These are phyloP conservation scores for Hanleya hanleyi DNA, from an alignment of 2,888 invertebrate species.

Conservation along the genomic window DNA sequence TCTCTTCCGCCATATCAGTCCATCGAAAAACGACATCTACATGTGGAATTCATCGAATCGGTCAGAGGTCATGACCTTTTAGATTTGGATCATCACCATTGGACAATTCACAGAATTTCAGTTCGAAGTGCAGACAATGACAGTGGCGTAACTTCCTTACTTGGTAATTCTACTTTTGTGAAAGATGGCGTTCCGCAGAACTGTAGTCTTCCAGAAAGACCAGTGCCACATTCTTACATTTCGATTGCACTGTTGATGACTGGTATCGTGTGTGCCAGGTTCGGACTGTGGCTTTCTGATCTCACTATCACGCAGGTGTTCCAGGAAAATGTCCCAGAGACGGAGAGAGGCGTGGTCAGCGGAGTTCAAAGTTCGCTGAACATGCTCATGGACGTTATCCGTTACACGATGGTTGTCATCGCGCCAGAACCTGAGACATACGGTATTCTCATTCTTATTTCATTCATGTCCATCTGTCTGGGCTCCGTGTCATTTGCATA, in stretches of 20 bases:
- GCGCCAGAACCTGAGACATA: constrained; percentile 72
- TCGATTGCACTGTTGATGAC: constrained; percentile 65
- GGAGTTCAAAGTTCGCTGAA: constrained; percentile 75
- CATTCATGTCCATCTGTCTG: constrained; percentile 57
- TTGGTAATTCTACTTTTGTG: neutral
- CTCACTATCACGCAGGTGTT: constrained; percentile 74
- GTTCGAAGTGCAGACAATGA: neutral
- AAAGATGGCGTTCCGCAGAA: too few relatives aligned
- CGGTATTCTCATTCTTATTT: constrained; percentile 73
- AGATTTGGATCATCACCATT: neutral
- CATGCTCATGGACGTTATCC: constrained; percentile 72
- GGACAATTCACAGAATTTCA: neutral
- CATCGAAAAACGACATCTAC: neutral
- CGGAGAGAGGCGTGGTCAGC: constrained; percentile 72
- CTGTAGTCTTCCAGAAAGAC: neutral
- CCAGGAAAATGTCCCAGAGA: constrained; percentile 73
- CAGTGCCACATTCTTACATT: constrained; percentile 31
- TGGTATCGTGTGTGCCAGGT: constrained; percentile 67
- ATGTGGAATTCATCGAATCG: too few relatives aligned
- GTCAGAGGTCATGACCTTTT: neutral
- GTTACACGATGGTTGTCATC: constrained; percentile 72
- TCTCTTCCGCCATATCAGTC: too few relatives aligned
- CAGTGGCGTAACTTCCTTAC: neutral
- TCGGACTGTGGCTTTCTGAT: constrained; percentile 75
- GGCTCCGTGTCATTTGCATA: constrained; percentile 40